Evolutionary conservation across 2,113 vertebrate genomes (phyloP).

Genomic region (Toxotes jaculatrix): DNA sequence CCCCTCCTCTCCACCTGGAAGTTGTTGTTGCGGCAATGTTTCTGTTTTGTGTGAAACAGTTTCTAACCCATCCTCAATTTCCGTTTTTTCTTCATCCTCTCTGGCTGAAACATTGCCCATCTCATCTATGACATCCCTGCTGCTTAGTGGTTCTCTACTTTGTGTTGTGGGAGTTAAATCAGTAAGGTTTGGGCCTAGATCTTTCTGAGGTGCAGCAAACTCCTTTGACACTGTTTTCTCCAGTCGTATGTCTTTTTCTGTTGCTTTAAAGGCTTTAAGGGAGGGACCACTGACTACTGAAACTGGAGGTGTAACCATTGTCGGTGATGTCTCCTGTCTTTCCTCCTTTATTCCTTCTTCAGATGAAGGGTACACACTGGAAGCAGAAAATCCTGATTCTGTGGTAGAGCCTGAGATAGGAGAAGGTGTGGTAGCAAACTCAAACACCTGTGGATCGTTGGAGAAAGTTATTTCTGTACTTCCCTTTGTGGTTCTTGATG

Average conservation of each 20-base stretch:
- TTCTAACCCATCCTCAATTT: not conserved
- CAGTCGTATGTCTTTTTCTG: not conserved
- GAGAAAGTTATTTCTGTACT: conserved; percentile 2
- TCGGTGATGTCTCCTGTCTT: not conserved
- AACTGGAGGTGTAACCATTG: conserved; percentile 1
- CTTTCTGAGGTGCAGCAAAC: not conserved
- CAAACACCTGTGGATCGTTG: conserved; percentile 1
- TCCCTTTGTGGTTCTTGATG: not conserved
- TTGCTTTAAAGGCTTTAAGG: not conserved
- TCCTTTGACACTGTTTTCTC: not conserved
- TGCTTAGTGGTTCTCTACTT: not conserved
- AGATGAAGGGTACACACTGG: not conserved
- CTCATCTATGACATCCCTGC: not conserved
- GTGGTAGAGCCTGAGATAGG: conserved; percentile 17
- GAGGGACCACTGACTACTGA: not conserved
- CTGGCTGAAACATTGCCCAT: conserved; percentile 12
- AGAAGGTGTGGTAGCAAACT: conserved; percentile 3
- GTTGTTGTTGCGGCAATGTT: not conserved
- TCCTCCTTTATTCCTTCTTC: not conserved
- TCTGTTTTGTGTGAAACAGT: conserved; percentile 5
- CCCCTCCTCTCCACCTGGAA: conserved; percentile 5
- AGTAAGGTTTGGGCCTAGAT: not conserved
- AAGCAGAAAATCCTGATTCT: not conserved
- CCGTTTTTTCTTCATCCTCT: conserved; percentile 1
- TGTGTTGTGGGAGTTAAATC: conserved; percentile 16